Evolutionary conservation across 2,797 vertebrate species (phyloP).

Genomic region (Centroberyx gerrardi): DNA sequence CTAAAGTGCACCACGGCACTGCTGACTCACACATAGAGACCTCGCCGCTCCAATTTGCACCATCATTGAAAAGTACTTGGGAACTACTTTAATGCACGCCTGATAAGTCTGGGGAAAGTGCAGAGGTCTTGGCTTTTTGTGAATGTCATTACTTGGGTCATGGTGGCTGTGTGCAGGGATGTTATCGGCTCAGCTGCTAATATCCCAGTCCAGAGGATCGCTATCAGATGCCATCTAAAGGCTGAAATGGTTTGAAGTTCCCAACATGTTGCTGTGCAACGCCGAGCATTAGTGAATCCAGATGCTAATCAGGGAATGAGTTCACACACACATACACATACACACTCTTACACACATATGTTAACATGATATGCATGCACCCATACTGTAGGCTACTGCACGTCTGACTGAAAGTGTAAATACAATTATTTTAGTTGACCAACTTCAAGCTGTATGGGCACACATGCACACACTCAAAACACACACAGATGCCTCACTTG

Average conservation of each 20-base stretch:
- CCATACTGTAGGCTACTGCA: too few relatives aligned
- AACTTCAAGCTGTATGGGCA: not conserved
- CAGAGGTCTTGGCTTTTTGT: conserved; percentile 48
- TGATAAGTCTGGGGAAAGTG: conserved; percentile 51
- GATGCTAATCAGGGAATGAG: not conserved
- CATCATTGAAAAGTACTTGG: conserved; percentile 66
- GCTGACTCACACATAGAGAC: conserved; percentile 68
- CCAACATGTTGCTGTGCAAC: conserved; percentile 27
- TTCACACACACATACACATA: conserved; percentile 2
- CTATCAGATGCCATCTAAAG: conserved; percentile 17
- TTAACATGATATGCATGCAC: too few relatives aligned
- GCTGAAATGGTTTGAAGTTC: conserved; percentile 17
- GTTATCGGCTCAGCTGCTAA: conserved; percentile 46
- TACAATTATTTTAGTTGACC: too few relatives aligned
- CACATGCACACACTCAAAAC: not conserved
- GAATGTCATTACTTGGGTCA: conserved; percentile 59
- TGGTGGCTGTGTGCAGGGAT: conserved; percentile 50
- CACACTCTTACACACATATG: not conserved
- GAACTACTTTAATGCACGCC: conserved; percentile 61
- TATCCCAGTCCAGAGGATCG: conserved; percentile 35
- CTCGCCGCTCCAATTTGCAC: conserved; percentile 64
- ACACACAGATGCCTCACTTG: too few relatives aligned
- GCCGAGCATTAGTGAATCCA: not conserved
- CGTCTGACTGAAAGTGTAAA: too few relatives aligned
- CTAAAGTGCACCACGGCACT: conserved; percentile 59